These are phyloP conservation scores for Amia ocellicauda DNA, from an alignment of 2,113 vertebrate species.

Conservation along the genomic window DNA sequence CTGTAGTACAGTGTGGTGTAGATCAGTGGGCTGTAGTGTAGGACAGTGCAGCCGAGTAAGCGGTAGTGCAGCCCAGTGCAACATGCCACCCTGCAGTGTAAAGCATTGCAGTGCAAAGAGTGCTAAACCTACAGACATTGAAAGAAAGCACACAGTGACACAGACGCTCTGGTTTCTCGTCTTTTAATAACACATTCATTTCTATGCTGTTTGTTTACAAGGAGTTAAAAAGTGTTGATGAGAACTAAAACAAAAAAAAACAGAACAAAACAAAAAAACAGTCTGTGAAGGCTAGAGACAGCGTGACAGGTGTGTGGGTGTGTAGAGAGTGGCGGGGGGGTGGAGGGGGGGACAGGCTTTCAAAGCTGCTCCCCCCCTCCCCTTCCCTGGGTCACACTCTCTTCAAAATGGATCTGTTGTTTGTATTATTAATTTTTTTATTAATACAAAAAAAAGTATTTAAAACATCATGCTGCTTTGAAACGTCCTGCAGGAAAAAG, in stretches of 20 bases:
- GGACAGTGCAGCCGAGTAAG: too few relatives aligned
- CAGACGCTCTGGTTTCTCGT: conserved; percentile 56
- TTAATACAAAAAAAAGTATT: conserved; percentile 44
- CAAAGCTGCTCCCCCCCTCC: conserved; percentile 28
- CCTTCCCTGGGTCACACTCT: conserved; percentile 41
- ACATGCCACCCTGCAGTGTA: too few relatives aligned
- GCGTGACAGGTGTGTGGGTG: conserved; percentile 39
- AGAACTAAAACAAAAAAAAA: conserved; percentile 61
- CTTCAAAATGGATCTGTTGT: conserved; percentile 55
- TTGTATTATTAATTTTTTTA: conserved; percentile 53
- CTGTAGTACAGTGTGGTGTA: too few relatives aligned
- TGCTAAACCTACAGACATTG: too few relatives aligned
- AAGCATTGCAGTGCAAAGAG: too few relatives aligned
- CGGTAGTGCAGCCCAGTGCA: too few relatives aligned
- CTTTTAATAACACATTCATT: conserved; percentile 79
- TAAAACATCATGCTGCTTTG: conserved; percentile 43
- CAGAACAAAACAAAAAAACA: conserved; percentile 66
- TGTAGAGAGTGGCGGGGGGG: conserved; percentile 16
- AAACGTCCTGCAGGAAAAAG: conserved; percentile 57
- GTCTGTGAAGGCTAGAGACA: conserved; percentile 49
- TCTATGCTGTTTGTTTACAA: conserved; percentile 78
- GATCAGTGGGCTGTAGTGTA: too few relatives aligned
- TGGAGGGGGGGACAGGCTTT: conserved; percentile 16
- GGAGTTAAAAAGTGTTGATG: conserved; percentile 71
- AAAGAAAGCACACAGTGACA: conserved; percentile 4